phyloP scores from a whole-genome alignment of 2,888 invertebrate species.

The Quadroppia sp. region DNA sequence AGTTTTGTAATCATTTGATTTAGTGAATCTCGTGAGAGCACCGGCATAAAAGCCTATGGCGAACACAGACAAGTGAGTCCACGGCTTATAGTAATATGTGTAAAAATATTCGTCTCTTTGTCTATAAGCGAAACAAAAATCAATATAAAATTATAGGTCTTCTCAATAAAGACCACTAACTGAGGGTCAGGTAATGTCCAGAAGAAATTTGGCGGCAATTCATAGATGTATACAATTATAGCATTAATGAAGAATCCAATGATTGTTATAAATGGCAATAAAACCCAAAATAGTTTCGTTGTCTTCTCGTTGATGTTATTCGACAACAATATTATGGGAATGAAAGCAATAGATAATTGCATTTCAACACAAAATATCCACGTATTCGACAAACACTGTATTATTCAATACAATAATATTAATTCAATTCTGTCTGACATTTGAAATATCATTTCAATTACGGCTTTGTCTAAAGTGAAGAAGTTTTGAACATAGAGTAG shows the following conservation, averaged over 20 bases:
- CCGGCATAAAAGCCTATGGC: slow-evolving; percentile 44
- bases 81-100: slow-evolving; percentile 42
- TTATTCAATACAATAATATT: background rate
- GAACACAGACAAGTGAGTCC: slow-evolving; percentile 44
- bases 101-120: slow-evolving; percentile 43
- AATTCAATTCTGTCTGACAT: too few relatives aligned
- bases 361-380: slow-evolving; percentile 45
- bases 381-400: slow-evolving; percentile 42
- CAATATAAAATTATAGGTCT: background rate
- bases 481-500: slow-evolving; percentile 43
- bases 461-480: slow-evolving; percentile 27
- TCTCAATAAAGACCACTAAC: slow-evolving; percentile 21
- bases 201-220: slow-evolving; percentile 42
- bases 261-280: slow-evolving; percentile 31
- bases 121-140: slow-evolving; percentile 20
- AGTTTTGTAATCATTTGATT: background rate
- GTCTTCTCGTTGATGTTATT: background rate
- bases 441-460: slow-evolving; percentile 12
- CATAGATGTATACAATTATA: slow-evolving; percentile 38
- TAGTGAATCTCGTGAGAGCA: slow-evolving; percentile 19
- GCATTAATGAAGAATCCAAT: slow-evolving; percentile 40
- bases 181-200: slow-evolving; percentile 44
- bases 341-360: slow-evolving; percentile 40
- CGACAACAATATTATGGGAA: slow-evolving; percentile 30
- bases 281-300: slow-evolving; percentile 35